Evolutionary conservation across 2,113 vertebrate genomes (phyloP), one percentile per base, ranked within the genome.

Genomic region (Passer montanus): DNA sequence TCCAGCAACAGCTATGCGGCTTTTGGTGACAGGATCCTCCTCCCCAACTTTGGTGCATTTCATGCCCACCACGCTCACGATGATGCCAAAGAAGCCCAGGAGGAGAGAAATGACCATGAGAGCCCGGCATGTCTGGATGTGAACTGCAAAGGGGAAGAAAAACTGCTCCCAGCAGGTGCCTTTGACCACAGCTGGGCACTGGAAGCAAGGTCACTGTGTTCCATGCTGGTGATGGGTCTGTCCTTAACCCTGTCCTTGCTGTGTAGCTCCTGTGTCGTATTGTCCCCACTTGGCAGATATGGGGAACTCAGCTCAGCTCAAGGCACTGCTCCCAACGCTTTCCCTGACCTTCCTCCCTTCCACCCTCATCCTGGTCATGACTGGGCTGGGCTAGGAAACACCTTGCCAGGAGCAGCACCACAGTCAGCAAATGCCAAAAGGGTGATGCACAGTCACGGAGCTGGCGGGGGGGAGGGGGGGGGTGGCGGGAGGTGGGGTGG

Each of bases 21-120:
- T 97, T 96, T 99, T 99, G 90, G 98, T 98, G 7, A 97, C 56
- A 1, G 99, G 99, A 96, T 99, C 99, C 84, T 99, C 99, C 74
- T 99, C 99, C 11, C 99, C 99, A 4, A 99, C 99, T 76, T 99
- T 99, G 10, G 99, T 99, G 96, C 99, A 99, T 84, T 99, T 99
- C 99, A 99, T 99, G 87, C 99, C 99, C 80, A 99, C 97, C 33
- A 99, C 99, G 1, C 99, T 99, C 95, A 99, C 97, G 11, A 99
- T 98, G 96, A 99, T 98, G 74, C 98, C 99, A 11, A 99, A 98
- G 53, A 99, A 99, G 62, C 99, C 99, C 98, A 99, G 97, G 91
- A 99, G 98, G 41, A 99, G 98, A 0, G 99, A 98, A 66, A 99
- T 97, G 49, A 99, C 98, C 99, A 99, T 99, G 74, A 99, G 98